Conservation (phyloP, 2,888 invertebrate genomes). For the Tetrapedia diversipes region DNA sequence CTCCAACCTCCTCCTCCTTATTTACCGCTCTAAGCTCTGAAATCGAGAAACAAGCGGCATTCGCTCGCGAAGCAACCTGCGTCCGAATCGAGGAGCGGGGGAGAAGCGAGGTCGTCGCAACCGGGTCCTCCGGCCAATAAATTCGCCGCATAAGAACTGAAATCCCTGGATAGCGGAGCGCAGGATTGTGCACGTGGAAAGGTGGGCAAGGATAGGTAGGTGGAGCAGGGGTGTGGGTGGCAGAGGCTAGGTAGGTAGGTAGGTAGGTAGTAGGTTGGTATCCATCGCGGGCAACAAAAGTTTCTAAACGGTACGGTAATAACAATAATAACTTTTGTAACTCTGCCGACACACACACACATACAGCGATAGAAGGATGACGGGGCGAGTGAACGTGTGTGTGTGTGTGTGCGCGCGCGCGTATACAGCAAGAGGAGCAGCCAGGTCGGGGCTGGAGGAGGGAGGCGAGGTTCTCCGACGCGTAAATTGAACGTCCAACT, state of each 20-base stretch:
- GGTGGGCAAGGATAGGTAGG: constrained; percentile 43
- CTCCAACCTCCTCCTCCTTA: background rate
- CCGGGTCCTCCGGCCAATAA: constrained; percentile 34
- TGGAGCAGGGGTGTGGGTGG: constrained; percentile 51
- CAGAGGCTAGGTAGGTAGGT: constrained; percentile 13
- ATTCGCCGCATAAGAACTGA: constrained; percentile 47
- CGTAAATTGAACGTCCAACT: constrained; percentile 82
- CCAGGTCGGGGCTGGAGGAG: constrained; percentile 41
- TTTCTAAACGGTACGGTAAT: constrained; percentile 82
- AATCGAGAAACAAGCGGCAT: background rate
- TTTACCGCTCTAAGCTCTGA: background rate
- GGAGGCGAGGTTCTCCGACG: constrained; percentile 72
- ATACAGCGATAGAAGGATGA: background rate
- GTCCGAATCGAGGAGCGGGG: too few species aligned
- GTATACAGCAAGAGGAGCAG: constrained; percentile 14
- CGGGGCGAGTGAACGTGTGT: constrained; percentile 10
- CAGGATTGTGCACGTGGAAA: constrained; percentile 40
- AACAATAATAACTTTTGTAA: constrained; percentile 83
- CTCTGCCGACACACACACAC: constrained; percentile 72
- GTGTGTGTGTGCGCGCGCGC: constrained; percentile 24
- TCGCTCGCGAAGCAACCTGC: constrained; percentile 11
- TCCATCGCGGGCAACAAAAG: constrained; percentile 79
- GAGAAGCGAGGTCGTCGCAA: constrained; percentile 19
- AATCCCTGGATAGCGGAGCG: constrained; percentile 35
- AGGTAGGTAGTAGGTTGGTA: constrained; percentile 53